Percentiles rank a stretch among this genome's conserved stretches.
Conservation (phyloP, 2,113 vertebrate genomes). For the Abramis brama region DNA sequence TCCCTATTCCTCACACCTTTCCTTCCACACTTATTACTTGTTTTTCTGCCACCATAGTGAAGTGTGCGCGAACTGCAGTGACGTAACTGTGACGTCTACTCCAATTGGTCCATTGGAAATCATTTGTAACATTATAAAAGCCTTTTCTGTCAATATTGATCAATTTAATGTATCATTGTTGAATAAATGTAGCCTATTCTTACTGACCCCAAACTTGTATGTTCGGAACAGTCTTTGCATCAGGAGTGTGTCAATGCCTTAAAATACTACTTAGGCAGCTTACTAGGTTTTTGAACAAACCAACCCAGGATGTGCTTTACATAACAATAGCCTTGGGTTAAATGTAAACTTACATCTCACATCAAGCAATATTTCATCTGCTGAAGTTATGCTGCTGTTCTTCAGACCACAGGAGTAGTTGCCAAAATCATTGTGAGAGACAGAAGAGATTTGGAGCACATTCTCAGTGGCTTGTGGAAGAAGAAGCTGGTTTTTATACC, state of each 20-base stretch:
- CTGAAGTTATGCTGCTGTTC: background rate
- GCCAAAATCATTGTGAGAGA: background rate
- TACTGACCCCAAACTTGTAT: no score
- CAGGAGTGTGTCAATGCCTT: background rate
- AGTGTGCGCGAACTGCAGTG: no score
- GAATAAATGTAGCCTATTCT: no score
- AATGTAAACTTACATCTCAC: constrained; percentile 29
- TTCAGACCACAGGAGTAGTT: constrained; percentile 34
- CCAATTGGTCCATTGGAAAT: no score
- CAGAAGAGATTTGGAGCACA: background rate
- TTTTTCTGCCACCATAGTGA: no score
- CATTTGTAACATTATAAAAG: no score
- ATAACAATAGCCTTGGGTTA: background rate
- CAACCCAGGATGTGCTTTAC: background rate
- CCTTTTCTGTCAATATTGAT: no score
- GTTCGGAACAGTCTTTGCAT: no score
- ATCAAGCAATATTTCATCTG: constrained; percentile 11
- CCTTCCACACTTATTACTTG: no score
- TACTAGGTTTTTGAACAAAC: background rate
- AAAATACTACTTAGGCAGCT: background rate
- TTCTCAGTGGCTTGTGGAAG: background rate
- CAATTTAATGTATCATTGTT: no score
- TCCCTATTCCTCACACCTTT: no score
- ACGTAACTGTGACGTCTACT: no score
- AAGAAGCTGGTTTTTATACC: constrained; percentile 32